phyloP scores from a whole-genome alignment of 2,888 invertebrate species.

The Apamea anceps region DNA sequence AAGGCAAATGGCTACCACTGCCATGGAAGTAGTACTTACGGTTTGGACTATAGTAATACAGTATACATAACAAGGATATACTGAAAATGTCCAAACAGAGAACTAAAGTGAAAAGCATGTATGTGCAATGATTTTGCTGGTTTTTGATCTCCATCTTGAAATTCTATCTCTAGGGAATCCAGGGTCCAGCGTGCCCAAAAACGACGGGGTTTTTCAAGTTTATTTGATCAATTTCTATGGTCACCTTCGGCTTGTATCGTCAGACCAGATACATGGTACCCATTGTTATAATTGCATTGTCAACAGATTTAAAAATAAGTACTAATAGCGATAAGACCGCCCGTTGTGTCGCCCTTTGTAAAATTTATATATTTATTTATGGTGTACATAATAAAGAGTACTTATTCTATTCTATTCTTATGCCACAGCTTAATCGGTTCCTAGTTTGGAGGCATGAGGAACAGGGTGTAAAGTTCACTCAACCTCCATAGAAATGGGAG shows the following conservation, averaged over 20 bases:
- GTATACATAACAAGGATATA: too few species aligned
- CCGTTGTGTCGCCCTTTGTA: too few species aligned
- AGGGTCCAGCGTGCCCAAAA: not conserved
- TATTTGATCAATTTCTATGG: not conserved
- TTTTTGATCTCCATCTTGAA: not conserved
- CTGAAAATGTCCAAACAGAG: not conserved
- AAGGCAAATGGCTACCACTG: not conserved
- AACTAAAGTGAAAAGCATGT: not conserved
- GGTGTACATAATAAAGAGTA: too few species aligned
- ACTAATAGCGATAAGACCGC: not conserved
- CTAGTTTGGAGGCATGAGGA: too few species aligned
- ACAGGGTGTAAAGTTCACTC: too few species aligned
- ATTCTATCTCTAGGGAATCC: not conserved
- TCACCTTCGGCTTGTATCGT: not conserved
- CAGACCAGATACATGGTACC: not conserved
- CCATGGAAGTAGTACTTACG: constrained; percentile 7
- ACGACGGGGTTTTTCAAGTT: not conserved
- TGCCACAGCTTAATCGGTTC: not conserved
- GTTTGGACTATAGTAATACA: not conserved
- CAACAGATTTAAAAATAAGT: not conserved
- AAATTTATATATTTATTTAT: too few species aligned
- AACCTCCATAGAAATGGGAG: too few species aligned
- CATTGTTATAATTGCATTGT: not conserved
- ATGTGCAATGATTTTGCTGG: not conserved
- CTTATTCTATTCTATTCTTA: too few species aligned